These are phyloP conservation scores for Eurosta solidaginis DNA, from an alignment of 1,140 invertebrate genomes.

Conservation along the genomic window DNA sequence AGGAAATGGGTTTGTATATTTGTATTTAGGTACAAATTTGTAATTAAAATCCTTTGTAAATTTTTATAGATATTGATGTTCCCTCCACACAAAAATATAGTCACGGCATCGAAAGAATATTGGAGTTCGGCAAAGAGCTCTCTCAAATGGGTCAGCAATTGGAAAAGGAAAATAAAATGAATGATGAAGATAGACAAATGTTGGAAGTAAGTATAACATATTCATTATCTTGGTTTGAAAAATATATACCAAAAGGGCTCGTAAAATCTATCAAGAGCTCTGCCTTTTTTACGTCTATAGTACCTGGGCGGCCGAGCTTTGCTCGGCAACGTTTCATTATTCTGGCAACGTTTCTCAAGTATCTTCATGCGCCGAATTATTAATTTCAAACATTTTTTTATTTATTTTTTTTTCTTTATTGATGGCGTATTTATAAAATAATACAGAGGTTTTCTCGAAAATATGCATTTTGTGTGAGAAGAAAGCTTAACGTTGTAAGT, in stretches of 20 bases:
- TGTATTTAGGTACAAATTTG: background rate
- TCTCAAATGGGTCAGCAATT: conserved; percentile 88
- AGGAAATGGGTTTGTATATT: conserved; percentile 66
- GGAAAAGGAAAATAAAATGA: conserved; percentile 79
- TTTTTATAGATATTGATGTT: conserved; percentile 60
- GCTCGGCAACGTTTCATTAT: too few species aligned
- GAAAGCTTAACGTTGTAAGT: too few species aligned
- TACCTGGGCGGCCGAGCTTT: too few species aligned
- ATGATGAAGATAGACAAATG: conserved; percentile 90
- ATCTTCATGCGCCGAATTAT: too few species aligned
- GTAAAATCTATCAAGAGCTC: background rate
- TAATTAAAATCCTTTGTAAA: background rate
- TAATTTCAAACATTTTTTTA: too few species aligned
- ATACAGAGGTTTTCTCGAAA: too few species aligned
- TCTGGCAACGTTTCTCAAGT: too few species aligned
- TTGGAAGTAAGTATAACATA: conserved; percentile 69
- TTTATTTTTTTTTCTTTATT: too few species aligned
- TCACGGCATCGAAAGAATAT: conserved; percentile 84
- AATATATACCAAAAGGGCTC: too few species aligned
- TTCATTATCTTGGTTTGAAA: too few species aligned
- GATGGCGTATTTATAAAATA: too few species aligned
- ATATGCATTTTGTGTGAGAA: too few species aligned
- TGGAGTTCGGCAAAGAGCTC: conserved; percentile 92
- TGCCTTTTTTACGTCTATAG: background rate
- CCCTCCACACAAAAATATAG: conserved; percentile 69